These are phyloP conservation scores for Hydrotaea cyrtoneurina DNA, from an alignment of 2,888 invertebrate species.

Conservation along the genomic window DNA sequence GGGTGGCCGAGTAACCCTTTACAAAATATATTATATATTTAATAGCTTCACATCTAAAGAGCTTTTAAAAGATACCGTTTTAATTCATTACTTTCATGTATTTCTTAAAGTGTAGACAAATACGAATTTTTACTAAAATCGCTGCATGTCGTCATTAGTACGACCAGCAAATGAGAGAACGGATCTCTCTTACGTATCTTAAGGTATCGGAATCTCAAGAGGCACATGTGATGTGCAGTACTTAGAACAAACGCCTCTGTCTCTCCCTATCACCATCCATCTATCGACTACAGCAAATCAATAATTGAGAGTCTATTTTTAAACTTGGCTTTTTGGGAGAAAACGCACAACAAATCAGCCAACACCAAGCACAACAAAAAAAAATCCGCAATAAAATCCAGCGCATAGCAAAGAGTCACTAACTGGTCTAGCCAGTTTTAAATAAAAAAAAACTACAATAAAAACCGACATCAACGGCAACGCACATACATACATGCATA, in stretches of 20 bases:
- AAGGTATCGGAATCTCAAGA: neutral
- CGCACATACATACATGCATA: neutral
- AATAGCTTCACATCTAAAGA: too few relatives aligned
- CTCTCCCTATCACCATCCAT: neutral
- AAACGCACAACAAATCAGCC: neutral
- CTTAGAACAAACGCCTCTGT: neutral
- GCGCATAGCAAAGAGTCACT: neutral
- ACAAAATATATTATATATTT: too few relatives aligned
- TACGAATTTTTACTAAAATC: too few relatives aligned
- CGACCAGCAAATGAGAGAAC: too few relatives aligned
- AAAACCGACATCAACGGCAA: neutral
- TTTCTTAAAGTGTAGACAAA: too few relatives aligned
- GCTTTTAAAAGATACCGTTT: too few relatives aligned
- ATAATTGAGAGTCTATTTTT: conserved; percentile 21
- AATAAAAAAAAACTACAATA: conserved; percentile 20
- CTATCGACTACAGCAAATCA: neutral
- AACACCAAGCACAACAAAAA: neutral
- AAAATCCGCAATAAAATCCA: neutral
- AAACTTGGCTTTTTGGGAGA: conserved; percentile 15
- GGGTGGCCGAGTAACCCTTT: too few relatives aligned
- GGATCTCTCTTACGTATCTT: neutral
- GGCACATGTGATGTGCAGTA: too few relatives aligned
- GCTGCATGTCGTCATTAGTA: too few relatives aligned
- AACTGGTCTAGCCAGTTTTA: conserved; percentile 61
- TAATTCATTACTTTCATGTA: too few relatives aligned